Conservation (phyloP, 2,113 vertebrate genomes). For the Heterotilapia buettikoferi region DNA sequence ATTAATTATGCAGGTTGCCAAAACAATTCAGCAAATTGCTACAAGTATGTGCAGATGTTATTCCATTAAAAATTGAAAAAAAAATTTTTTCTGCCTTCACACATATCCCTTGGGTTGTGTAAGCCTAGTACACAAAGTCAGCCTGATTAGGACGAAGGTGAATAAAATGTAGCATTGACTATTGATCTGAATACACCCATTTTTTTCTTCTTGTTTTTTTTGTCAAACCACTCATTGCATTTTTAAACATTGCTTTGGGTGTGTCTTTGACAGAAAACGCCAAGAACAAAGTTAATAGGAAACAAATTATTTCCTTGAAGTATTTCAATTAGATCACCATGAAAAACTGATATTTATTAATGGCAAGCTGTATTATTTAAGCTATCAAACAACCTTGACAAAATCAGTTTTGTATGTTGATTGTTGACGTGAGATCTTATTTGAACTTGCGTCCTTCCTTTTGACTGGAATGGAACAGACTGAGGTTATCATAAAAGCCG, state of each 20-base stretch:
- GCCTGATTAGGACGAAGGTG: constrained; percentile 22
- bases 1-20: neutral
- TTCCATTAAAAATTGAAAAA: constrained; percentile 1
- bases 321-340: neutral
- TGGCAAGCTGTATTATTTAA: neutral
- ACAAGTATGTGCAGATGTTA: neutral
- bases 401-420: constrained; percentile 14
- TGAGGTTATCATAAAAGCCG: constrained; percentile 56
- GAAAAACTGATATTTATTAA: neutral
- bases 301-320: neutral
- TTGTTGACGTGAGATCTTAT: constrained; percentile 30
- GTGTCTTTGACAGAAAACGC: neutral
- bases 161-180: constrained; percentile 22
- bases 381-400: constrained; percentile 44
- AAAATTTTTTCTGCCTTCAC: neutral
- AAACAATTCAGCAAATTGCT: neutral
- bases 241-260: neutral
- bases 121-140: neutral
- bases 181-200: constrained; percentile 20
- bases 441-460: neutral
- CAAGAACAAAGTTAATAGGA: neutral
- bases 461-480: constrained; percentile 31
- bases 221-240: neutral
- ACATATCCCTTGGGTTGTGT: neutral
- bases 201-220: neutral